Base-by-base conservation (phyloP, 2,797 vertebrate genomes). In the Tenualosa thibaudeaui region DNA sequence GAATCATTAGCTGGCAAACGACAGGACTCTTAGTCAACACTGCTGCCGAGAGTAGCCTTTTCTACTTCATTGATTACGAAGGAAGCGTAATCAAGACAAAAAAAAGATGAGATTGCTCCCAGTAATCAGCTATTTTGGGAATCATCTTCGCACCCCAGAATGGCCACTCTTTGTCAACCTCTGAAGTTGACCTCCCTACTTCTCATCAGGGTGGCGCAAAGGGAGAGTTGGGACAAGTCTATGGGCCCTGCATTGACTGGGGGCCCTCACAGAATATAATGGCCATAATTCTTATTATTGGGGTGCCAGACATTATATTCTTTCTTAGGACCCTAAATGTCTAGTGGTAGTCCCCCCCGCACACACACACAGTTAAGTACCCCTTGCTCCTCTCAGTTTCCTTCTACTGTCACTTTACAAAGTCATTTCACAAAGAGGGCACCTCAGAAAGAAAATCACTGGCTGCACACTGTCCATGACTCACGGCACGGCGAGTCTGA, bases 361-460 rank as follows among this genome's bases (percentile, higher is more conserved):
- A 68, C 24, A 68, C 65, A 37, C 65, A 71, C 65, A 56, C 54
- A 56, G 17, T 24, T 62, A 62, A n/a, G 56, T 6, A 62, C n/a
- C 58, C n/a, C 6, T 10, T 31, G 26, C 31, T 40, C 15, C 68
- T 37, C 68, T 40, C 68, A 71, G 12, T 40, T 71, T 22, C 40
- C 40, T 40, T 17, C 37, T 43, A 46, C 71, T 78, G 40, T 43
- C 71, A 78, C 71, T 78, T 78, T 78, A 46, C 43, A 78, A 78
- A 78, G 71, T 78, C 40, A 46, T 78, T 78, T 78, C 71, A 78
- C 17, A 8, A 5, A 37, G 46, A 78, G 71, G 71, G 71, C 71
- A 78, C 71, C 40, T 78, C 71, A 8, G 37, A 78, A 37, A 78
- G 40, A 22, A 78, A 78, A 46, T 46, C 71, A 19, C 37, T 78